phyloP scores from a whole-genome alignment of 2,888 invertebrate genomes.

The Pecten maximus region DNA sequence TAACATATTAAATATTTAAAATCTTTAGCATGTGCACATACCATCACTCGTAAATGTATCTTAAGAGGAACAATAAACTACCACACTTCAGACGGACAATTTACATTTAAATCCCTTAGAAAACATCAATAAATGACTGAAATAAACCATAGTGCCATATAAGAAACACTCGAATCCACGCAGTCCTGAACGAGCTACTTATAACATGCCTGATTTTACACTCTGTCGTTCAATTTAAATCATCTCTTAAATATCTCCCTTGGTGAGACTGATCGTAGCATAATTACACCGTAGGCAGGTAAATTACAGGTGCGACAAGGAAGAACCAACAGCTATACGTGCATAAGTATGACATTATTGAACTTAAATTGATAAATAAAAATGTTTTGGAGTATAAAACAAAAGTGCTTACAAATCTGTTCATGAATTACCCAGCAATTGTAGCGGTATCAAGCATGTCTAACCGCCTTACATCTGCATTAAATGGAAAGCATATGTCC shows the following conservation, averaged over 20 bases:
- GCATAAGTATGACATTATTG: conserved; percentile 30
- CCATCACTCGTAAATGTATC: background rate
- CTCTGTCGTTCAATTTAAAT: background rate
- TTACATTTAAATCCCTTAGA: background rate
- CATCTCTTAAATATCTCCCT: background rate
- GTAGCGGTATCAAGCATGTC: background rate
- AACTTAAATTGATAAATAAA: conserved; percentile 35
- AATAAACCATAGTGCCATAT: background rate
- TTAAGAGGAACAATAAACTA: background rate
- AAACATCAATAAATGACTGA: background rate
- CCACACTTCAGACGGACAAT: background rate
- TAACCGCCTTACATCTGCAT: background rate
- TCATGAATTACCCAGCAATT: background rate
- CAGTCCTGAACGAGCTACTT: background rate
- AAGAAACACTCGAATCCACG: background rate
- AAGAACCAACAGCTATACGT: background rate
- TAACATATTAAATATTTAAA: background rate
- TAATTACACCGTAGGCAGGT: background rate
- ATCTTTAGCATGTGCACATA: background rate
- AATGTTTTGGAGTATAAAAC: background rate
- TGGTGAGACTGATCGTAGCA: background rate
- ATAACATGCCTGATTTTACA: background rate
- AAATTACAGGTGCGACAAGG: conserved; percentile 16
- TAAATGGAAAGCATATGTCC: background rate
- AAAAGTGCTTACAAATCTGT: background rate